A percentile compares a stretch with the other conserved stretches of the same genome.
phyloP scores from a whole-genome alignment of 2,888 invertebrate species.

The Cheilosia pagana region DNA sequence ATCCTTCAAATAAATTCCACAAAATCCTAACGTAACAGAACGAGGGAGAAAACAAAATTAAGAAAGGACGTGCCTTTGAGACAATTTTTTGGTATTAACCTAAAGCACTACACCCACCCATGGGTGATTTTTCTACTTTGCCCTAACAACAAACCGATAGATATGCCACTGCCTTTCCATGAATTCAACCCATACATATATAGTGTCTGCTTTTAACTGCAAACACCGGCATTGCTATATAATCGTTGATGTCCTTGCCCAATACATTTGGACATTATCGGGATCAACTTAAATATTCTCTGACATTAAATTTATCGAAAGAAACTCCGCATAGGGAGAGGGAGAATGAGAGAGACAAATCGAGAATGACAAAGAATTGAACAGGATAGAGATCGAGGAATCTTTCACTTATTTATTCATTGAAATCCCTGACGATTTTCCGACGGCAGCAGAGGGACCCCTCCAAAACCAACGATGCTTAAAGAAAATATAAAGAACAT shows the following conservation, averaged over 20 bases:
- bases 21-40: slow-evolving; percentile 54
- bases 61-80: slow-evolving; percentile 65
- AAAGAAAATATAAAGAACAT: slow-evolving; percentile 35
- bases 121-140: slow-evolving; percentile 27
- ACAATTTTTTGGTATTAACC: slow-evolving; percentile 65
- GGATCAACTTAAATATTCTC: slow-evolving; percentile 62
- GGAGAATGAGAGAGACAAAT: neutral
- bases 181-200: slow-evolving; percentile 32
- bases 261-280: slow-evolving; percentile 62
- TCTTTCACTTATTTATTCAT: slow-evolving; percentile 56
- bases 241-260: slow-evolving; percentile 40
- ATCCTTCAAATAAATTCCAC: slow-evolving; percentile 61
- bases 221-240: slow-evolving; percentile 26
- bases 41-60: slow-evolving; percentile 58
- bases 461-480: slow-evolving; percentile 7
- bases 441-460: neutral
- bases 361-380: neutral
- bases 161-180: slow-evolving; percentile 45
- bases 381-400: slow-evolving; percentile 11
- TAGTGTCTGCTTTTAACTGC: slow-evolving; percentile 59
- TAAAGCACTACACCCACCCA: slow-evolving; percentile 42
- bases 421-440: slow-evolving; percentile 40
- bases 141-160: slow-evolving; percentile 5
- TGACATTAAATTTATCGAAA: slow-evolving; percentile 55
- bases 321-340: neutral